A percentile compares a stretch with the other conserved stretches of the same genome.
phyloP scores from a whole-genome alignment of 2,888 invertebrate species.

The Escarpia spicata region DNA sequence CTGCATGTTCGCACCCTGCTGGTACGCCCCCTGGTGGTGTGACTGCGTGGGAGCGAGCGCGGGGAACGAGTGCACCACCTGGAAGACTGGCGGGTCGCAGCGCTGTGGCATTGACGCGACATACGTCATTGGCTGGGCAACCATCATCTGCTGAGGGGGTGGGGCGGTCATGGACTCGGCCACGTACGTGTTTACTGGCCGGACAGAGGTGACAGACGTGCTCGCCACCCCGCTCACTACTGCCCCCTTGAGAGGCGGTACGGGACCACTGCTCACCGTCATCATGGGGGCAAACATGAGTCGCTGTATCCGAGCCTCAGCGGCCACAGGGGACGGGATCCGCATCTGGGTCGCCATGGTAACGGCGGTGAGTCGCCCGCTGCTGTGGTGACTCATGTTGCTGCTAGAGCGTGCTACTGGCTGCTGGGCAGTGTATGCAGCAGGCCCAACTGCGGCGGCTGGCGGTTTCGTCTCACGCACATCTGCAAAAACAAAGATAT shows the following conservation, averaged over 20 bases:
- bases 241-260: background rate
- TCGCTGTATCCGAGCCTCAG: constrained; percentile 27
- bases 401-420: constrained; percentile 4
- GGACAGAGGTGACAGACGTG: background rate
- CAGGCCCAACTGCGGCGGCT: background rate
- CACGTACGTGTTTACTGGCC: background rate
- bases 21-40: background rate
- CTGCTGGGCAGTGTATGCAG: background rate
- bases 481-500: background rate
- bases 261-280: constrained; percentile 28
- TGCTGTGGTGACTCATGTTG: background rate
- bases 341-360: constrained; percentile 8
- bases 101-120: background rate
- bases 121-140: background rate
- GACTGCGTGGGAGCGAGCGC: background rate
- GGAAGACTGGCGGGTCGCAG: background rate
- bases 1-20: background rate
- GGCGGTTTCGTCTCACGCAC: background rate
- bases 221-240: background rate
- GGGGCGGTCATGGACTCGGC: background rate
- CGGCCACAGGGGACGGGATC: constrained; percentile 1
- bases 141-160: background rate
- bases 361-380: background rate
- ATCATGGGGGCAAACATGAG: constrained; percentile 25
- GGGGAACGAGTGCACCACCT: background rate